Percentiles rank a stretch among this genome's conserved stretches.
phyloP scores from a whole-genome alignment of 1,140 invertebrate genomes.

The Zaprionus vittiger region DNA sequence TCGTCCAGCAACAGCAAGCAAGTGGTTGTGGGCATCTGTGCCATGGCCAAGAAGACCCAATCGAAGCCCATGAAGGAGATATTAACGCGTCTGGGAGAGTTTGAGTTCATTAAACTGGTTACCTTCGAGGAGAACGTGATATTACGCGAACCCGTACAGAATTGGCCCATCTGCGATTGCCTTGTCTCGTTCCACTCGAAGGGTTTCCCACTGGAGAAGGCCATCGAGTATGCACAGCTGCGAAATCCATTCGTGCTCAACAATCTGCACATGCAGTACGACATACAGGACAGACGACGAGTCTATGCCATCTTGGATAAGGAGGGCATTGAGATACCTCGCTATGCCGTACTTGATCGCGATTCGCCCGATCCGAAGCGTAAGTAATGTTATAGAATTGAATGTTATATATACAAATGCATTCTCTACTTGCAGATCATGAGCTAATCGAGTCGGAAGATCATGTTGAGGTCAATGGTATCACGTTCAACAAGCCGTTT shows the following conservation, averaged over 20 bases:
- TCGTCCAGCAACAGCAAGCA: constrained; percentile 85
- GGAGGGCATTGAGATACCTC: constrained; percentile 98
- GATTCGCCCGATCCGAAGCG: constrained; percentile 96
- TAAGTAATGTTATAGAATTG: constrained; percentile 84
- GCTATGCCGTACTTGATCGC: constrained; percentile 98
- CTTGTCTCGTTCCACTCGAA: constrained; percentile 99
- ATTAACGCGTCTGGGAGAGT: constrained; percentile 96
- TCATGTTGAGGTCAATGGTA: constrained; percentile 98
- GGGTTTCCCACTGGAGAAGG: constrained; percentile 98
- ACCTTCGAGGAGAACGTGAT: constrained; percentile 98
- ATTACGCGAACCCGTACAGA: constrained; percentile 97
- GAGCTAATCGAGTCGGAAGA: constrained; percentile 98
- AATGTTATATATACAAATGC: constrained; percentile 33
- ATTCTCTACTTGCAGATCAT: constrained; percentile 88
- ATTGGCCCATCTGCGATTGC: constrained; percentile 99
- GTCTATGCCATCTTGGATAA: constrained; percentile 97
- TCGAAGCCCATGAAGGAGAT: constrained; percentile 99
- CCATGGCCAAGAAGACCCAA: constrained; percentile 99
- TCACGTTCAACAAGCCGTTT: constrained; percentile 99
- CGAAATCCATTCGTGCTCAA: constrained; percentile 99
- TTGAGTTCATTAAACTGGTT: constrained; percentile 97
- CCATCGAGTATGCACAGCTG: constrained; percentile 97
- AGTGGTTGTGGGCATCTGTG: constrained; percentile 98
- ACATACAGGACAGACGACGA: constrained; percentile 96
- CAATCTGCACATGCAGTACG: constrained; percentile 99